phyloP scores from a whole-genome alignment of 2,797 vertebrate genomes.

The Falco berigora region DNA sequence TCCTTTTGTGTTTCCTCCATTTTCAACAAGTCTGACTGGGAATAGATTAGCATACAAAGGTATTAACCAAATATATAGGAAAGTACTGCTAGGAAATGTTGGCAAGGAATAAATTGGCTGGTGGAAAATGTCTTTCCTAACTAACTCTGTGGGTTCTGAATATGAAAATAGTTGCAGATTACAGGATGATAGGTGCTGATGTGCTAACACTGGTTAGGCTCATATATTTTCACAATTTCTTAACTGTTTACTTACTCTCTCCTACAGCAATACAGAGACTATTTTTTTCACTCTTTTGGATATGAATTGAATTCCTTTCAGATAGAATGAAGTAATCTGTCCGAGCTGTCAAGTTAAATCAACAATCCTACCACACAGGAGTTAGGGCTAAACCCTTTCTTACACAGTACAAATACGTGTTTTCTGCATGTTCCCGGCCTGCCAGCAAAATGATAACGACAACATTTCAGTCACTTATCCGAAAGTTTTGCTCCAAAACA shows the following conservation, averaged over 20 bases:
- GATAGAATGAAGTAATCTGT: background rate
- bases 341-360: background rate
- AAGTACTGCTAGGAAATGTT: background rate
- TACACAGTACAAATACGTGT: background rate
- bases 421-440: background rate
- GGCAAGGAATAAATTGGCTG: background rate
- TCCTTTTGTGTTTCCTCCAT: background rate
- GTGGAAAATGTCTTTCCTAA: constrained; percentile 10
- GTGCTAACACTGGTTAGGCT: background rate
- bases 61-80: background rate
- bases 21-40: background rate
- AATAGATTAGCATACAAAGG: background rate
- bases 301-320: background rate
- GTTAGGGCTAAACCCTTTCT: background rate
- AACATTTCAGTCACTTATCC: background rate
- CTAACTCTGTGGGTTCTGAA: background rate
- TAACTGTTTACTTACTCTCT: background rate
- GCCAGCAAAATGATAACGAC: background rate
- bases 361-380: background rate
- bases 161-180: constrained; percentile 2
- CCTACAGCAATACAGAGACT: background rate
- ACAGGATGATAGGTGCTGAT: background rate
- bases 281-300: background rate
- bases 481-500: background rate
- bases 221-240: background rate